Base-by-base conservation (phyloP, 2,888 invertebrate genomes). In the Dromius quadrimaculatus region DNA sequence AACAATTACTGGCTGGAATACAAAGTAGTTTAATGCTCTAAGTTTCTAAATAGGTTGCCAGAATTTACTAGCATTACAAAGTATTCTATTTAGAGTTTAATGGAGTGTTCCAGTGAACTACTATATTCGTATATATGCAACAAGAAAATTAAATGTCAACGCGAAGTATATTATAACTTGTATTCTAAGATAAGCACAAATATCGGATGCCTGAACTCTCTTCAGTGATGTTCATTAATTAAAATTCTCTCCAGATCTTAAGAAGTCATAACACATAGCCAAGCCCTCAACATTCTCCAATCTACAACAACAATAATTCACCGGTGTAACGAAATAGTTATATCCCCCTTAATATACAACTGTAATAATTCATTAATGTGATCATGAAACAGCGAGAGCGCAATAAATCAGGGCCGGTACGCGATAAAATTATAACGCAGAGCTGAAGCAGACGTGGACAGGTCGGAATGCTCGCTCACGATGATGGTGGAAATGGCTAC, bases 261-360 rank as follows among this genome's bases (percentile, higher is more conserved):
- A 57, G 34, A 57, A 57, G 57, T 57, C 19, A 2, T 5, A 28
- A 15, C 32, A 32, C 34, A 32, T 6, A 9, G 5, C 34, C 9
- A n/a, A 57, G n/a, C 32, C 57, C 32, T 32, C n/a, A 11, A 20
- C 20, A 19, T 57, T 57, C 22, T 57, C 57, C 22, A 57, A 57
- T 57, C 57, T 57, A 57, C 32, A 57, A 57, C 32, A 9, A 9
- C 34, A 57, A 57, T 57, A 57, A 57, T 11, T 57, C 57, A 50
- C 8, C 47, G 47, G 13, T 11, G 17, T 41, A 41, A 41, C 41
- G 50, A 23, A 59, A 59, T 36, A 59, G 57, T 57, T 57, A 57
- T 57, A 57, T 57, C 57, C 59, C 59, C 59, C 36, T 36, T 59
- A 59, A 59, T 59, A 59, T 36, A 59, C 57, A 59, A 34, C 57